These are phyloP conservation scores for Chesias legatella DNA, from an alignment of 2,888 invertebrate species.

Conservation along the genomic window DNA sequence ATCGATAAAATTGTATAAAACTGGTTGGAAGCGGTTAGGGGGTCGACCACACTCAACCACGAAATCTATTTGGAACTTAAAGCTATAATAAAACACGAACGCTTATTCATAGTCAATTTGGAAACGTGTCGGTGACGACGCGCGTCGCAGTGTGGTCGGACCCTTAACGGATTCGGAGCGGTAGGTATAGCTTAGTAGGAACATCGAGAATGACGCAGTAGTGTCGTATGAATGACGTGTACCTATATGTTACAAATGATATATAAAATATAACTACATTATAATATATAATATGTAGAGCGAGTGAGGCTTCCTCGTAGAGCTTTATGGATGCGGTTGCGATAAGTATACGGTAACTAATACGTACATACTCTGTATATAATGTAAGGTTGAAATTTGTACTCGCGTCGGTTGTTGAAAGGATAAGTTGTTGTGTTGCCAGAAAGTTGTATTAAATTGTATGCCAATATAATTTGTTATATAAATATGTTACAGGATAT, in stretches of 20 bases:
- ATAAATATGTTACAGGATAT: not conserved
- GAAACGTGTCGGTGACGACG: too few species aligned
- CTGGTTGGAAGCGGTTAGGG: not conserved
- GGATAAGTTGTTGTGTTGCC: slow-evolving; percentile 31
- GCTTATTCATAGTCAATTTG: too few species aligned
- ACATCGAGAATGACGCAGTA: slow-evolving; percentile 67
- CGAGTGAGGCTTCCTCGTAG: slow-evolving; percentile 76
- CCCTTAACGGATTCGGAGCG: slow-evolving; percentile 31
- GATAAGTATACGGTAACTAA: slow-evolving; percentile 74
- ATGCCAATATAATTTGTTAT: slow-evolving; percentile 25
- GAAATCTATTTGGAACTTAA: too few species aligned
- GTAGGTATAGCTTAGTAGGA: slow-evolving; percentile 40
- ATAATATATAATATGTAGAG: slow-evolving; percentile 21
- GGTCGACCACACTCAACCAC: too few species aligned
- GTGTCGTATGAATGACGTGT: slow-evolving; percentile 73
- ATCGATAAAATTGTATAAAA: slow-evolving; percentile 19
- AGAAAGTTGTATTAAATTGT: slow-evolving; percentile 29
- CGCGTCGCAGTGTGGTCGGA: too few species aligned
- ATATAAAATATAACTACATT: slow-evolving; percentile 60
- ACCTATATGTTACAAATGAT: slow-evolving; percentile 70
- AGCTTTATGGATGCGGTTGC: slow-evolving; percentile 75
- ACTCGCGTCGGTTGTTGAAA: slow-evolving; percentile 43
- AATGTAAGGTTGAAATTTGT: slow-evolving; percentile 57
- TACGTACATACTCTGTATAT: slow-evolving; percentile 73
- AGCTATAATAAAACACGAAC: too few species aligned